These are phyloP conservation scores for Siderastrea siderea DNA, from an alignment of 92 coral and sea anemone genomes.

Conservation along the genomic window DNA sequence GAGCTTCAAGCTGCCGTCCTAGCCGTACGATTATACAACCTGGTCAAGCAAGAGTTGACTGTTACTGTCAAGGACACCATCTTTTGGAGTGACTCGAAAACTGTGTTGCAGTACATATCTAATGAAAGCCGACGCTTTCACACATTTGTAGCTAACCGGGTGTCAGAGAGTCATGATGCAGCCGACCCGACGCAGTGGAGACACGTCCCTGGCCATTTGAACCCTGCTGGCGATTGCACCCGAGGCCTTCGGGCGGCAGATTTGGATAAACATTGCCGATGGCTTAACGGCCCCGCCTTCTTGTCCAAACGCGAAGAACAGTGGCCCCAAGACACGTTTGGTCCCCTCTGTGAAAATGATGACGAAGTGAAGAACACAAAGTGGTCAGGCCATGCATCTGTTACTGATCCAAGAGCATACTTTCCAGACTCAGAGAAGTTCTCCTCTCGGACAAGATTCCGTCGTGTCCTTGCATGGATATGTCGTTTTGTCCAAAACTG, in stretches of 20 bases:
- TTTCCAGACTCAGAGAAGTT: constrained; percentile 64
- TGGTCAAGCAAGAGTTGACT: constrained; percentile 70
- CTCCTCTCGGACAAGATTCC: constrained; percentile 71
- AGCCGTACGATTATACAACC: constrained; percentile 55
- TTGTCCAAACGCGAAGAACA: constrained; percentile 11
- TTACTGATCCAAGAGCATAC: background rate
- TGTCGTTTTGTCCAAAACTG: constrained; percentile 64
- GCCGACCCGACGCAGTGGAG: constrained; percentile 62
- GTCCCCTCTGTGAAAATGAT: constrained; percentile 11
- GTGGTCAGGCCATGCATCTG: constrained; percentile 35
- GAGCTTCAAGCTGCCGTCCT: constrained; percentile 82
- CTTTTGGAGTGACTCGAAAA: constrained; percentile 80
- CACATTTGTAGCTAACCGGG: constrained; percentile 78
- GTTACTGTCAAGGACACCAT: constrained; percentile 1
- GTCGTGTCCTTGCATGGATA: constrained; percentile 71
- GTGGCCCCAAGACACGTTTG: background rate
- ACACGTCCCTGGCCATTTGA: constrained; percentile 50
- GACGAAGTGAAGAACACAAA: constrained; percentile 38
- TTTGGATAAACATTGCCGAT: constrained; percentile 57
- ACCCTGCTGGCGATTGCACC: constrained; percentile 73
- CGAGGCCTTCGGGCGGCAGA: constrained; percentile 65
- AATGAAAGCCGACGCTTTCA: constrained; percentile 74
- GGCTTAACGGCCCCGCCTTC: constrained; percentile 65
- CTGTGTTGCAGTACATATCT: constrained; percentile 69
- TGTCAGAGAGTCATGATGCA: constrained; percentile 72